Conservation (phyloP, 2,888 invertebrate genomes). For the Mythimna pallens region DNA sequence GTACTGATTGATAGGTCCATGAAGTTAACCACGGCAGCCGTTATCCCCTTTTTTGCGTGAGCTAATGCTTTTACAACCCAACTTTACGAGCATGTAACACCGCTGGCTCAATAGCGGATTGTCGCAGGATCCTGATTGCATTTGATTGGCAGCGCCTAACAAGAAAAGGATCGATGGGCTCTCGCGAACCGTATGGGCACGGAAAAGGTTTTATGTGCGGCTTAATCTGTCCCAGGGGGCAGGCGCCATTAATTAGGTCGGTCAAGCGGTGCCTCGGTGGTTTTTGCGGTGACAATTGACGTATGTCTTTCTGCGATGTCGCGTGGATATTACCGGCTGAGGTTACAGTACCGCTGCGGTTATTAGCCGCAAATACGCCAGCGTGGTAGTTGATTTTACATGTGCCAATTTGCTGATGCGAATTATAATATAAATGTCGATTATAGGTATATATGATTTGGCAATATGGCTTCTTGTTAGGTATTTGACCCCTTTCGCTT, state of each 20-base stretch:
- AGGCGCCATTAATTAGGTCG: constrained; percentile 85
- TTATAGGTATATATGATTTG: neutral
- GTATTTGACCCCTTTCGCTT: neutral
- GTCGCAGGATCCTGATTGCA: constrained; percentile 53
- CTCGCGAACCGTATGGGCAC: constrained; percentile 75
- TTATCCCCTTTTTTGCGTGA: constrained; percentile 44
- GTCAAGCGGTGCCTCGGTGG: constrained; percentile 76
- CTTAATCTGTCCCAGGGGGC: constrained; percentile 83
- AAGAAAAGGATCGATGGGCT: constrained; percentile 77
- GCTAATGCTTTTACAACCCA: constrained; percentile 49
- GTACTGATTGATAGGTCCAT: constrained; percentile 33
- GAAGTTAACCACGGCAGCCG: constrained; percentile 25
- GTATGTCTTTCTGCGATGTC: constrained; percentile 72
- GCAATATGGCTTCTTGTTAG: neutral
- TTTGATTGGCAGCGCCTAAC: constrained; percentile 68
- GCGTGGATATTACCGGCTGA: constrained; percentile 40
- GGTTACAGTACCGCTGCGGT: constrained; percentile 42
- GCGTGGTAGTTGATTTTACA: constrained; percentile 36
- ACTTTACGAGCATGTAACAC: constrained; percentile 34
- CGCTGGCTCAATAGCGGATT: constrained; percentile 44
- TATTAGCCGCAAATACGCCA: constrained; percentile 44
- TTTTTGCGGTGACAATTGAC: constrained; percentile 84
- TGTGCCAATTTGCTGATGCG: constrained; percentile 18
- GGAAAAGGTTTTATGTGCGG: constrained; percentile 86
- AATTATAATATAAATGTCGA: constrained; percentile 10